phyloP scores from a whole-genome alignment of 2,888 invertebrate species.

The Aricia artaxerxes region DNA sequence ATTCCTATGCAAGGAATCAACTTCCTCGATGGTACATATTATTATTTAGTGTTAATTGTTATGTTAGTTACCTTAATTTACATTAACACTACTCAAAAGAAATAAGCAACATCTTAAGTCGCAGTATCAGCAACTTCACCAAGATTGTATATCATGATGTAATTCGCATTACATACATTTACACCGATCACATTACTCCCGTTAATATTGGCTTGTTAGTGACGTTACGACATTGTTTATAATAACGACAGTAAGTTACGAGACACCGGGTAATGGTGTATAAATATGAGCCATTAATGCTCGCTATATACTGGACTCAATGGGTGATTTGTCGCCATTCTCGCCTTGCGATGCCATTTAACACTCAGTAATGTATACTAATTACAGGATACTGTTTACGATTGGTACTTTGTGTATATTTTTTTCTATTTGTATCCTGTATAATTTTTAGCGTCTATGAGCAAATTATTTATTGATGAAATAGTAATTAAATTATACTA shows the following conservation, averaged over 20 bases:
- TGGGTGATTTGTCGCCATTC: constrained; percentile 1
- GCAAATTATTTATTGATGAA: too few species aligned
- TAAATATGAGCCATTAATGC: constrained; percentile 19
- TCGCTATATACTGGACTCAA: constrained; percentile 4
- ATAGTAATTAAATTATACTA: too few species aligned
- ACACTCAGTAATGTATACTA: constrained; percentile 6
- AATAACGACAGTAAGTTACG: constrained; percentile 14
- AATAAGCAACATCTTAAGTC: neutral
- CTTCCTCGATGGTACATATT: too few species aligned
- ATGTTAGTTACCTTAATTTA: too few species aligned
- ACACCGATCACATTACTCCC: constrained; percentile 51
- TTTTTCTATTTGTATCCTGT: neutral
- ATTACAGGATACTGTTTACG: neutral
- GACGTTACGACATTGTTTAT: constrained; percentile 15
- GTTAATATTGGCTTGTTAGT: constrained; percentile 32
- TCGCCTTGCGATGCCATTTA: neutral
- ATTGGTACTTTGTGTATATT: neutral
- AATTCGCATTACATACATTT: constrained; percentile 57
- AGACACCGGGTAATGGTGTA: constrained; percentile 1
- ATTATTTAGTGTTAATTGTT: too few species aligned
- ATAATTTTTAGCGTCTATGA: too few species aligned
- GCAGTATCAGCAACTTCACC: neutral
- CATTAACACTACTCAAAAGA: neutral
- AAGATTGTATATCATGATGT: neutral
- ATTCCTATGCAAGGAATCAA: too few species aligned